These are phyloP conservation scores for Drosophila pruinosa DNA, from an alignment of 1,140 invertebrate genomes.

Conservation along the genomic window DNA sequence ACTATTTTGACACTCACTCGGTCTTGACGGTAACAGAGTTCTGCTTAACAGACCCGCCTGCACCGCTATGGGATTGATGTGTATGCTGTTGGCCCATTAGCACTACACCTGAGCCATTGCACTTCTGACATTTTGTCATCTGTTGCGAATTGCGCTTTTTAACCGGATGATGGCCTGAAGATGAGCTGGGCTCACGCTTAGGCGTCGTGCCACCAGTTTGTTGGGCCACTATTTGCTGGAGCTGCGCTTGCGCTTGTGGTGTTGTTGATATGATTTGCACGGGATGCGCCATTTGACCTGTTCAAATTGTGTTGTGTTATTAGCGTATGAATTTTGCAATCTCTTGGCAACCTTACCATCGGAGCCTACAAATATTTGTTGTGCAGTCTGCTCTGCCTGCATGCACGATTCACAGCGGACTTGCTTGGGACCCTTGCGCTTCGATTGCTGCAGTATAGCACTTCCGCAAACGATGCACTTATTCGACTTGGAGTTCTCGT, in stretches of 20 bases:
- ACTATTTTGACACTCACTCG: slow-evolving; percentile 59
- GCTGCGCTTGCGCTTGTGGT: slow-evolving; percentile 71
- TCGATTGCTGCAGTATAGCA: slow-evolving; percentile 83
- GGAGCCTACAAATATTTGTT: slow-evolving; percentile 86
- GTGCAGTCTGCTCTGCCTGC: slow-evolving; percentile 84
- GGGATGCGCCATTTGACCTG: slow-evolving; percentile 72
- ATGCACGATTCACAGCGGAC: slow-evolving; percentile 85
- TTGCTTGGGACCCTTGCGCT: slow-evolving; percentile 85
- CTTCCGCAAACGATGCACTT: slow-evolving; percentile 85
- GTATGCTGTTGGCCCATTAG: slow-evolving; percentile 86
- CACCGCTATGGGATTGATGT: slow-evolving; percentile 41
- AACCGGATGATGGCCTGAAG: slow-evolving; percentile 88
- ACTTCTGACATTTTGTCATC: slow-evolving; percentile 93
- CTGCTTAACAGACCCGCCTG: slow-evolving; percentile 57
- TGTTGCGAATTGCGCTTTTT: slow-evolving; percentile 91
- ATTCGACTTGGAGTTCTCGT: slow-evolving; percentile 51
- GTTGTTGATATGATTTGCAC: slow-evolving; percentile 77
- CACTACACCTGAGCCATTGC: slow-evolving; percentile 93
- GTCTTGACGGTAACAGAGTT: slow-evolving; percentile 63
- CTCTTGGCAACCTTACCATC: slow-evolving; percentile 83
- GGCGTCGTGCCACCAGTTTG: slow-evolving; percentile 68
- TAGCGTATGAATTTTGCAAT: slow-evolving; percentile 63
- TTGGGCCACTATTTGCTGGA: slow-evolving; percentile 70
- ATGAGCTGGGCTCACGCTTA: slow-evolving; percentile 53
- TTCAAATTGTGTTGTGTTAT: too few species aligned